Percentiles rank a stretch among this genome's conserved stretches.
Evolutionary conservation across 1,140 invertebrate species (phyloP).

Genomic region (Physella acuta): DNA sequence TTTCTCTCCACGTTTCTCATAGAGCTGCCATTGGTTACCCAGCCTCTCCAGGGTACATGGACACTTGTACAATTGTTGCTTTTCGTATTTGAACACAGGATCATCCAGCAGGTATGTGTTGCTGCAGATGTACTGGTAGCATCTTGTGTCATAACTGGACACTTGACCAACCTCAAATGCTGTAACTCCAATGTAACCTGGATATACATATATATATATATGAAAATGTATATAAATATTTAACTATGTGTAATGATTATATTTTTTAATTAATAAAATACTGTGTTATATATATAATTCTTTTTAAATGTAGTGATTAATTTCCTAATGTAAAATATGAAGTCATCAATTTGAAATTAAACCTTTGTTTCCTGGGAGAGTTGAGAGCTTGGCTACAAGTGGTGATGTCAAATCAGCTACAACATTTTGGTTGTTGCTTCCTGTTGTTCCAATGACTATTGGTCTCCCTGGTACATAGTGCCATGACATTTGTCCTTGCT

Average conservation of each 20-base stretch:
- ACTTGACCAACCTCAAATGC: not conserved
- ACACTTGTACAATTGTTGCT: not conserved
- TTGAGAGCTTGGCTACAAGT: too few species aligned
- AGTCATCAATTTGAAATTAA: too few species aligned
- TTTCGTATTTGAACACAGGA: not conserved
- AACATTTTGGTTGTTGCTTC: not conserved
- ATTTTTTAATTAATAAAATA: too few species aligned
- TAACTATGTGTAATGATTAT: too few species aligned
- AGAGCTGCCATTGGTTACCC: conserved; percentile 1
- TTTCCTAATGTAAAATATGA: too few species aligned
- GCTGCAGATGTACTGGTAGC: conserved; percentile 7
- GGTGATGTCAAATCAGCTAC: not conserved
- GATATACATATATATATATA: too few species aligned
- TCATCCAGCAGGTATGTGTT: not conserved
- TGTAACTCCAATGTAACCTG: not conserved
- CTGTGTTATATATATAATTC: too few species aligned
- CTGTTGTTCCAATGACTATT: not conserved
- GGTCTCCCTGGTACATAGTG: not conserved
- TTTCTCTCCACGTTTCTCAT: conserved; percentile 2
- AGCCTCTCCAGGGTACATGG: conserved; percentile 3
- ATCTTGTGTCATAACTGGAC: not conserved
- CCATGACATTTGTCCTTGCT: not conserved
- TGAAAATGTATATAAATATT: too few species aligned
- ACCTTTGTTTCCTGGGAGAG: too few species aligned
- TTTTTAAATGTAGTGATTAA: too few species aligned